Base-by-base conservation (phyloP, 2,113 vertebrate species). In the Rhipidura dahli region DNA sequence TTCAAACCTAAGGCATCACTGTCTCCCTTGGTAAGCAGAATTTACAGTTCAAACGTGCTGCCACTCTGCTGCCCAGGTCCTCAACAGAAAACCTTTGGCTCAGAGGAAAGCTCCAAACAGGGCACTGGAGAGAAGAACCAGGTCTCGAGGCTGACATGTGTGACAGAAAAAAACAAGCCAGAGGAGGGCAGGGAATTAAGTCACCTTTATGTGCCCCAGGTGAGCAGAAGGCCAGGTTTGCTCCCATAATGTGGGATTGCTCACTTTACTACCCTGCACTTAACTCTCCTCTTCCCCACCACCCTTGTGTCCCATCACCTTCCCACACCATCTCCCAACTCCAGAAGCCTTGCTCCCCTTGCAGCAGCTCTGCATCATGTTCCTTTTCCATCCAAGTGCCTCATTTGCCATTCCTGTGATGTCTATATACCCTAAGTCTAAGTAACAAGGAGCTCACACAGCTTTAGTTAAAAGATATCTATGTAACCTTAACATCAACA, bases 311-410 rank as follows among this genome's bases (percentile, higher is more conserved):
- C 91, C 77, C 81, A 61, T 10, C 68, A 88, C 68, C 50, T 68
- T 75, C 70, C 75, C 53, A 89, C 82, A 40, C 33, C 49, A 35
- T 17, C 71, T 86, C 64, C 37, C 57, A 70, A 20, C 47, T 66
- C 50, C 53, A 33, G 65, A 83, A 54, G 3, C 7, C 20, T 44
- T 49, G 24, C 15, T 94, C 28, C 83, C 13, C 6, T 17, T 45
- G 47, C 40, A 70, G 28, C 23, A 65, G 3, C 42, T 53, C 28
- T 19, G 10, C 7, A 51, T 75, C 7, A 1, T 12, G 23, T n/a
- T 77, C 30, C 37, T 59, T 42, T 66, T 42, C 27, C 0, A 0
- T 20, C 56, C 0, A 0, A 82, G 73, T 23, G 49, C 40, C 49
- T 83, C 39, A 20, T 24, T 72, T 60, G 40, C 47, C 42, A 65